Base-by-base conservation (phyloP, 2,113 vertebrate genomes). In the Nothoprocta perdicaria region DNA sequence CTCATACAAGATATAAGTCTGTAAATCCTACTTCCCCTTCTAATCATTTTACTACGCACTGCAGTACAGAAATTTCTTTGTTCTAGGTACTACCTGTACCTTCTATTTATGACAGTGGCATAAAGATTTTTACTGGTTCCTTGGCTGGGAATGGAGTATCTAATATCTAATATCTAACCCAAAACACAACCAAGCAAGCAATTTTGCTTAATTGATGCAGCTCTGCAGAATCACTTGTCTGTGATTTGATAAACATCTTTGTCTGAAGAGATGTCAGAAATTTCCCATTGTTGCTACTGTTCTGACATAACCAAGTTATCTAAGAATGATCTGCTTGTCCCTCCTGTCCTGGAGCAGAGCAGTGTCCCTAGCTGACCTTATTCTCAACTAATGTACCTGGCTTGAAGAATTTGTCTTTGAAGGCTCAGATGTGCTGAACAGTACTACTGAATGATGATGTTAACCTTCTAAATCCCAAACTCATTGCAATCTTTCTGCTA, bases 181-280 rank as follows among this genome's bases (percentile, higher is more conserved):
- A 80, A 73, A 83, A 65, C 45, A 83, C 68, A 73, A 80, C 14
- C 48, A 83, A 75, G 41, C 12, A 73, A 50, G 5, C 14, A 57
- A 11, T 50, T 72, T 60, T 6, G 18, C 55, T 86, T 43, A 74
- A 29, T 65, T 66, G 55, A 69, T 5, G 69, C 63, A 80, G 63
- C 43, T 83, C 31, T 80, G 27, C 71, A 65, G 29, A 83, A 83
- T 73, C 27, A 29, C 40, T 76, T 76, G 27, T 62, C 68, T 86
- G 1, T 61, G 73, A 77, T 12, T 12, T 53, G 26, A 71, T 23
- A 60, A 67, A 72, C 22, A 82, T 85, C 40, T 43, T 5, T 61
- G 23, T 63, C 77, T 61, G 40, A 92, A 90, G 92, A 74, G 10
- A n/a, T 82, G 31, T 71, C 31, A 61, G 31, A 85, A 94, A 73